These are phyloP conservation scores for Nephila pilipes DNA, from an alignment of 1,140 invertebrate species.

Conservation along the genomic window DNA sequence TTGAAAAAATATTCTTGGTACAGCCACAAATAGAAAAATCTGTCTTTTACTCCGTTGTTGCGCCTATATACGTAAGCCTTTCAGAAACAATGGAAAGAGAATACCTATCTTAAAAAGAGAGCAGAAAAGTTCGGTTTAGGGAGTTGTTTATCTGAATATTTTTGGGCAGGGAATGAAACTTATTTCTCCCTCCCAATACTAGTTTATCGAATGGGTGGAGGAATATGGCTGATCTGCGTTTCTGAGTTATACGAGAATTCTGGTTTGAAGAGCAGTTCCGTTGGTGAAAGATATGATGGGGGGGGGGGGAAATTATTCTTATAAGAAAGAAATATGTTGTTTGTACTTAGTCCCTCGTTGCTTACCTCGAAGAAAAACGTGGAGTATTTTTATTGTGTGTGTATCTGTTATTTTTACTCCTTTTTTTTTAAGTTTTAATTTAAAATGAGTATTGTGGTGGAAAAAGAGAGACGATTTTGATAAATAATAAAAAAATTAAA, in stretches of 20 bases:
- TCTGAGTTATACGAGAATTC: too few species aligned
- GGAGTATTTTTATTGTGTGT: background rate
- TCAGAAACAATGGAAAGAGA: background rate
- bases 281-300: background rate
- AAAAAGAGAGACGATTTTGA: background rate
- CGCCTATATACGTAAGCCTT: background rate
- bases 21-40: background rate
- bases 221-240: too few species aligned
- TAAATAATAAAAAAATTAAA: too few species aligned
- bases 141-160: constrained; percentile 3
- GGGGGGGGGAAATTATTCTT: too few species aligned
- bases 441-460: background rate
- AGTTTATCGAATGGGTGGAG: background rate
- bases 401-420: background rate
- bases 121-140: background rate
- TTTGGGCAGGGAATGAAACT: background rate
- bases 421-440: background rate
- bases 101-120: background rate
- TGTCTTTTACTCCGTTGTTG: background rate
- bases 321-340: background rate
- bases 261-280: too few species aligned
- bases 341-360: background rate
- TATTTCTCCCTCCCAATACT: background rate
- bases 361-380: background rate
- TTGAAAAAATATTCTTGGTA: background rate